Percentiles rank a stretch among this genome's conserved stretches.
Evolutionary conservation across 2,888 invertebrate species (phyloP).

Genomic region (Pachymerium ferrugineum): DNA sequence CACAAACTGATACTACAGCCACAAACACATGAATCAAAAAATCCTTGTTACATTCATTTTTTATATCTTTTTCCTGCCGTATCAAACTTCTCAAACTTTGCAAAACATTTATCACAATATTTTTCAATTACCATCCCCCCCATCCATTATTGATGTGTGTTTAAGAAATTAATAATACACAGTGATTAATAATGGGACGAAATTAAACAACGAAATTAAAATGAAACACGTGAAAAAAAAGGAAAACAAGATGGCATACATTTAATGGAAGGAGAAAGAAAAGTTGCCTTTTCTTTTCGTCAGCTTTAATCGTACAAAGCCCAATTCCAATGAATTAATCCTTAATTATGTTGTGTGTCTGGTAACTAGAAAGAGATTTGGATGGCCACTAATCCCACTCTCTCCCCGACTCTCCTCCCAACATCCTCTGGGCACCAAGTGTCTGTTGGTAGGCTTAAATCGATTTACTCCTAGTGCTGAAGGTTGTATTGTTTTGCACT

Average conservation of each 20-base stretch:
- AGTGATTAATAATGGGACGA: not conserved
- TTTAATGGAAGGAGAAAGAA: not conserved
- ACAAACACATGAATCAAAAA: slow-evolving; percentile 6
- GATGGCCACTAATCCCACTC: slow-evolving; percentile 7
- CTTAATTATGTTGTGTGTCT: slow-evolving; percentile 9
- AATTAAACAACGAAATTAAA: not conserved
- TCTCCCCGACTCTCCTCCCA: no score
- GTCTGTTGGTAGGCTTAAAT: slow-evolving; percentile 1
- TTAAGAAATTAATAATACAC: not conserved
- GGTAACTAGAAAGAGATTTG: slow-evolving; percentile 7
- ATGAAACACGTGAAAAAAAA: not conserved
- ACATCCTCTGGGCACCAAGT: slow-evolving; percentile 3
- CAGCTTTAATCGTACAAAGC: not conserved
- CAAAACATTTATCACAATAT: not conserved
- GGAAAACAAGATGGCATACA: not conserved
- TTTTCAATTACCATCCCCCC: not conserved
- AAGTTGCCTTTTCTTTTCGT: not conserved
- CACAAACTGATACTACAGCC: not conserved
- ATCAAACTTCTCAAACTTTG: not conserved
- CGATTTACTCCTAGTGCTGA: not conserved
- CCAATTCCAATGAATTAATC: slow-evolving; percentile 13
- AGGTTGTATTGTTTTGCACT: not conserved
- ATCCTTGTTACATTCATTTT: not conserved
- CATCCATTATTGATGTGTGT: not conserved
- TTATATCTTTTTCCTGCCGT: no score